These are phyloP conservation scores for Vidua chalybeata DNA, from an alignment of 2,113 vertebrate genomes.

Conservation along the genomic window DNA sequence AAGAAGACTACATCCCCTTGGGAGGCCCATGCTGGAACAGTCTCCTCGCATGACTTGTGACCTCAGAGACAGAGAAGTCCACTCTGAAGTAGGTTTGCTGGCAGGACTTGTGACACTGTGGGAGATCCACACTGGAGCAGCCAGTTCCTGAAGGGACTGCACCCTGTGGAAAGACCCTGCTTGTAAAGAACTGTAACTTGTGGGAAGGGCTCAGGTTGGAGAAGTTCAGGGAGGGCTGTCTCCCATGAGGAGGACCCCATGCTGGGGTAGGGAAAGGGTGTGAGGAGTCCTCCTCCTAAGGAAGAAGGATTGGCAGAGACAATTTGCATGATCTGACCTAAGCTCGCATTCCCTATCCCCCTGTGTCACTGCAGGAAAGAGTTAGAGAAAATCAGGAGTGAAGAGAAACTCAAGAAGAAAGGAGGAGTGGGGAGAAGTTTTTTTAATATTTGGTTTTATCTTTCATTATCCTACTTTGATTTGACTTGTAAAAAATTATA, in stretches of 20 bases:
- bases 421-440: background rate
- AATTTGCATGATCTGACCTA: background rate
- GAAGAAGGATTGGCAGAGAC: background rate
- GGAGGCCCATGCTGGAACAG: background rate
- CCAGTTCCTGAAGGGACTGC: background rate
- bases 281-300: background rate
- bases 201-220: background rate
- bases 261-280: background rate
- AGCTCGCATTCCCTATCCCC: accelerated
- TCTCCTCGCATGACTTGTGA: background rate
- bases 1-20: background rate
- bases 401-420: background rate
- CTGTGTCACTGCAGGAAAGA: background rate
- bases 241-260: background rate
- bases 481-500: background rate
- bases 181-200: background rate
- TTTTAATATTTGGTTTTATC: background rate
- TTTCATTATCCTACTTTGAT: background rate
- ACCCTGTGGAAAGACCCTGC: background rate
- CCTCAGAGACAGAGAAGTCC: background rate
- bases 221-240: background rate
- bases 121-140: background rate
- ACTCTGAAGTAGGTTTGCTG: background rate
- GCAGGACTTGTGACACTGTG: background rate
- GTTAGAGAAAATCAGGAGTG: background rate